phyloP scores from a whole-genome alignment of 2,797 vertebrate species.

The Stomatorhinus walkeri region DNA sequence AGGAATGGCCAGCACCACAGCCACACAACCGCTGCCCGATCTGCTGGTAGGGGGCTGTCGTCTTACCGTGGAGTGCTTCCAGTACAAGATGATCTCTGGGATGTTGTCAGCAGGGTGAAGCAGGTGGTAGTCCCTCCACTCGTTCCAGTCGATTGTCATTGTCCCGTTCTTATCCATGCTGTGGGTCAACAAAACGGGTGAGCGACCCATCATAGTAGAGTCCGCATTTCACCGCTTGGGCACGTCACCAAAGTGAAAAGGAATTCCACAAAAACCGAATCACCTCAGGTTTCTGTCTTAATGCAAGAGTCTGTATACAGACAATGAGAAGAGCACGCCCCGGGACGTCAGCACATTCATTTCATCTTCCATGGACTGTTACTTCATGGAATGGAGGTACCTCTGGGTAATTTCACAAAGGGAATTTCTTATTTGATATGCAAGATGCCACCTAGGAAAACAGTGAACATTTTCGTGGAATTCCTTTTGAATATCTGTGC shows the following conservation, averaged over 20 bases:
- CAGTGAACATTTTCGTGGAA: not conserved
- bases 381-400: not conserved
- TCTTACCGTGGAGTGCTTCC: slow-evolving; percentile 94
- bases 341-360: not conserved
- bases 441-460: not conserved
- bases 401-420: not conserved
- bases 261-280: not conserved
- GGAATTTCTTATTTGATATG: not conserved
- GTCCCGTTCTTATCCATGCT: slow-evolving; percentile 95
- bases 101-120: slow-evolving; percentile 79
- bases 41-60: not conserved
- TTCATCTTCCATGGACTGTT: not conserved
- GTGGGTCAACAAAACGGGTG: not conserved
- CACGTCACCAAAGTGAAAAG: not conserved
- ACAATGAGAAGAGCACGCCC: not conserved
- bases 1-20: not conserved
- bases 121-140: slow-evolving; percentile 82
- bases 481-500: not conserved
- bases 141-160: slow-evolving; percentile 88
- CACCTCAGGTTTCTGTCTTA: not conserved
- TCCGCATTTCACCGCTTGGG: not conserved
- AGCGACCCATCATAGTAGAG: not conserved
- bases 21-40: not conserved
- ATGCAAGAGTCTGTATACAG: not conserved
- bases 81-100: slow-evolving; percentile 95